phyloP scores from a whole-genome alignment of 2,113 vertebrate species.

The Corythornis madagascariensis region DNA sequence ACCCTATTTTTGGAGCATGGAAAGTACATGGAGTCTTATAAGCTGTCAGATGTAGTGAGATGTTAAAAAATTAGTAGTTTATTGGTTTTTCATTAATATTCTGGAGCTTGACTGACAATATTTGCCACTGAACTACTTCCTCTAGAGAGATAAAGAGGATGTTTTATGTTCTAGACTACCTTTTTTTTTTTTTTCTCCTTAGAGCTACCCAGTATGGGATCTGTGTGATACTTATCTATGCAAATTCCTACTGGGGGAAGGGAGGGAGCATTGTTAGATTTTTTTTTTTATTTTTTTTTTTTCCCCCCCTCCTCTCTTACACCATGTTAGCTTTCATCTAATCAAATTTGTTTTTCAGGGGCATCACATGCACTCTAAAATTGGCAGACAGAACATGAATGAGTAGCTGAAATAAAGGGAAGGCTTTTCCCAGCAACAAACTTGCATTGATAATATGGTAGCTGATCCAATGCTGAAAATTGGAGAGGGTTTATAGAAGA shows the following conservation, averaged over 20 bases:
- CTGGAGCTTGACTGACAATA: neutral
- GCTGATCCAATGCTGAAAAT: neutral
- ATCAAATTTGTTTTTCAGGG: conserved; percentile 35
- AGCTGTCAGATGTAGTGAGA: neutral
- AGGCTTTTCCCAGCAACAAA: conserved; percentile 44
- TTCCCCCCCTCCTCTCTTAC: neutral
- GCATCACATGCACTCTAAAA: conserved; percentile 40
- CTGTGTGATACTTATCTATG: neutral
- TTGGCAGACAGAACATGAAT: conserved; percentile 34
- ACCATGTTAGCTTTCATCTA: neutral
- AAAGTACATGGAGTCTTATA: neutral
- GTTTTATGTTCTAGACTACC: neutral
- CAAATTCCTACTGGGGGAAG: neutral
- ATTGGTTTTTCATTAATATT: neutral
- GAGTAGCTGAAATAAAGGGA: conserved; percentile 44
- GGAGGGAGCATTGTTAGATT: neutral
- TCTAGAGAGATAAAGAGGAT: neutral
- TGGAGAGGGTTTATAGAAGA: conserved; percentile 41
- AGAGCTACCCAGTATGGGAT: neutral
- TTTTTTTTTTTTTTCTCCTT: neutral
- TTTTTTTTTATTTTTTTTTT: neutral
- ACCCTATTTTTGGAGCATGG: neutral
- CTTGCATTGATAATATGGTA: conserved; percentile 20
- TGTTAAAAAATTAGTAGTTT: neutral
- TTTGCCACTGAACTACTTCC: neutral